Evolutionary conservation across 2,113 vertebrate genomes (phyloP).

Genomic region (Perccottus glenii): DNA sequence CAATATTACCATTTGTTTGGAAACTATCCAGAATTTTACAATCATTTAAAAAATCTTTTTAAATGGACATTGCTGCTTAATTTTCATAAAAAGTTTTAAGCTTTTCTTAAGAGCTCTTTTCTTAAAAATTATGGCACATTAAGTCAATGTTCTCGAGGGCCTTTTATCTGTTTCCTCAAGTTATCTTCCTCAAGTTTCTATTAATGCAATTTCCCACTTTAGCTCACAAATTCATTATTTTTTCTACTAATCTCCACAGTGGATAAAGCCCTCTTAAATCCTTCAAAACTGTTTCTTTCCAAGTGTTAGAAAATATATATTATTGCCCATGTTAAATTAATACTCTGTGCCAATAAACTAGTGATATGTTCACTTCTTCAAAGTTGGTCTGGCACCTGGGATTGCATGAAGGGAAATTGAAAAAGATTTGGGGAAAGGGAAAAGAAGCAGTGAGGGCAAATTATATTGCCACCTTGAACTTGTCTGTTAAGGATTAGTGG

Average conservation of each 20-base stretch:
- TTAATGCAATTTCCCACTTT: slow-evolving; percentile 73
- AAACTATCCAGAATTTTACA: too few species aligned
- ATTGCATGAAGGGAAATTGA: slow-evolving; percentile 55
- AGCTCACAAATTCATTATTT: slow-evolving; percentile 77
- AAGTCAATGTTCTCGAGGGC: slow-evolving; percentile 58
- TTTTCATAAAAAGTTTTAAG: slow-evolving; percentile 11
- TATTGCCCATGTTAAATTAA: slow-evolving; percentile 73
- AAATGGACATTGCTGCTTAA: neutral
- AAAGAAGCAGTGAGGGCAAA: slow-evolving; percentile 62
- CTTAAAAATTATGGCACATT: slow-evolving; percentile 67
- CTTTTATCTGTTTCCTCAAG: slow-evolving; percentile 59
- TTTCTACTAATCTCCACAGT: slow-evolving; percentile 72
- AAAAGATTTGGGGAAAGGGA: slow-evolving; percentile 59
- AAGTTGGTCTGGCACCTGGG: slow-evolving; percentile 76
- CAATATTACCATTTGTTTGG: too few species aligned
- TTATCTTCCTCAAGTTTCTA: slow-evolving; percentile 70
- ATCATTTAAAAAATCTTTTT: neutral
- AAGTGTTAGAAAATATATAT: slow-evolving; percentile 61
- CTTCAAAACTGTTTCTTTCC: slow-evolving; percentile 62
- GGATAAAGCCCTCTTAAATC: slow-evolving; percentile 71
- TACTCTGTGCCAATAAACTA: slow-evolving; percentile 69
- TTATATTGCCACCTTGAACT: slow-evolving; percentile 74
- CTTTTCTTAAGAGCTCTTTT: slow-evolving; percentile 29
- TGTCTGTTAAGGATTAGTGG: slow-evolving; percentile 73
- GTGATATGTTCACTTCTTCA: slow-evolving; percentile 69